A percentile compares a stretch with the other conserved stretches of the same genome.
Conservation (phyloP, 2,888 invertebrate genomes). For the Ennomos erosarius region DNA sequence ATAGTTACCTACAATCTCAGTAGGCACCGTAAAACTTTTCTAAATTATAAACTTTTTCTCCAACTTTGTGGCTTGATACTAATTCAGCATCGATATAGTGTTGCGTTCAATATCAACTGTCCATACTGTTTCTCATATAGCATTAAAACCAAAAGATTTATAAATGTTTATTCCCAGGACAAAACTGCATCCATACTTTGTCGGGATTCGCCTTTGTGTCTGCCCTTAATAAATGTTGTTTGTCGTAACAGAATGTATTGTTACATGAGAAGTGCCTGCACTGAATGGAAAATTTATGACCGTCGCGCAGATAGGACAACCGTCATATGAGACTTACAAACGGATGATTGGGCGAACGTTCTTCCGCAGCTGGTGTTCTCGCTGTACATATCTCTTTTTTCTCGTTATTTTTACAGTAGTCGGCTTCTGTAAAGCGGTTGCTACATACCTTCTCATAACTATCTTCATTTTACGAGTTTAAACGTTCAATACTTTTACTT, state of each 20-base stretch:
- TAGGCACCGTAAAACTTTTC: too few relatives aligned
- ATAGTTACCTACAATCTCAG: too few relatives aligned
- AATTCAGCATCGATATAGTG: too few relatives aligned
- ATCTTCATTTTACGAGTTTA: not conserved
- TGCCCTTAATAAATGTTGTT: slow-evolving; percentile 72
- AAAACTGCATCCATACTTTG: slow-evolving; percentile 49
- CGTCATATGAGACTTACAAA: slow-evolving; percentile 49
- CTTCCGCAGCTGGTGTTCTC: slow-evolving; percentile 4
- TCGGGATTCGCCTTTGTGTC: slow-evolving; percentile 59
- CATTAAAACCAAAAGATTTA: slow-evolving; percentile 70
- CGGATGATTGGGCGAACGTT: slow-evolving; percentile 44
- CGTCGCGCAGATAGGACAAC: slow-evolving; percentile 48
- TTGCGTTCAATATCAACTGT: too few relatives aligned
- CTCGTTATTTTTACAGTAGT: slow-evolving; percentile 28
- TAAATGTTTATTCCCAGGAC: slow-evolving; percentile 77
- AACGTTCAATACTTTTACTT: slow-evolving; percentile 24
- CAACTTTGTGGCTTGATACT: too few relatives aligned
- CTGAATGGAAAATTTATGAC: slow-evolving; percentile 64
- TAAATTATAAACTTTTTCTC: too few relatives aligned
- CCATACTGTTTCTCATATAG: slow-evolving; percentile 2
- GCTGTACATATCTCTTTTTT: slow-evolving; percentile 26
- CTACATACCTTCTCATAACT: not conserved
- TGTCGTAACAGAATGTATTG: slow-evolving; percentile 71
- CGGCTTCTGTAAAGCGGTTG: slow-evolving; percentile 12
- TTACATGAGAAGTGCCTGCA: slow-evolving; percentile 62